phyloP scores from a whole-genome alignment of 2,113 vertebrate species.

The Pygoscelis adeliae region DNA sequence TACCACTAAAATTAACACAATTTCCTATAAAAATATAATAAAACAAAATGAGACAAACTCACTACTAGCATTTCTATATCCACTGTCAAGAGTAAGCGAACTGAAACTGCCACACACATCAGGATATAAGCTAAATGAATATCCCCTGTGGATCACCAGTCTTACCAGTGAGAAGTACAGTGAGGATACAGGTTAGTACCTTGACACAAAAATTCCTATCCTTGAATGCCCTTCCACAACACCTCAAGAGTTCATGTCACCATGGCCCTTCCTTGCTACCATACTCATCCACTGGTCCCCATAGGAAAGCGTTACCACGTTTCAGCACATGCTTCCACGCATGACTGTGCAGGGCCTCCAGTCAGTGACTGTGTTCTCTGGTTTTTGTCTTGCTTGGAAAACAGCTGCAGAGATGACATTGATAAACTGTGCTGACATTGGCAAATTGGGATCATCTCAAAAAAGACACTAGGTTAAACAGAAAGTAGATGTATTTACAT shows the following conservation, averaged over 20 bases:
- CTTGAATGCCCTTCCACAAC: neutral
- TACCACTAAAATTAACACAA: neutral
- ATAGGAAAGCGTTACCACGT: accelerated
- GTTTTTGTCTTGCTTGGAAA: neutral
- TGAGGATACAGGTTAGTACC: neutral
- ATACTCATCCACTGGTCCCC: neutral
- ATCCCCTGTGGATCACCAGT: neutral
- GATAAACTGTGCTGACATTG: neutral
- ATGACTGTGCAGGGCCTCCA: neutral
- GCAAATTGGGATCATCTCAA: neutral
- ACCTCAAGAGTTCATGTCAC: neutral
- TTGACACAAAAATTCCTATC: neutral
- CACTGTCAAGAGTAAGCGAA: neutral
- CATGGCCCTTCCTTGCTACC: neutral
- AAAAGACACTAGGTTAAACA: neutral
- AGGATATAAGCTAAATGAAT: neutral
- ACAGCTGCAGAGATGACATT: accelerated
- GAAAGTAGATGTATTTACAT: neutral
- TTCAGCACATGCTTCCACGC: accelerated
- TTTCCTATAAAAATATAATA: neutral
- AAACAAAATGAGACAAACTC: neutral
- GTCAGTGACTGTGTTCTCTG: neutral
- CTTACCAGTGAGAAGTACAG: neutral
- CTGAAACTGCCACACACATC: neutral
- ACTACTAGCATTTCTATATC: neutral